These are phyloP conservation scores for Boulengeromyrus knoepffleri DNA, from an alignment of 2,113 vertebrate species.

Conservation along the genomic window DNA sequence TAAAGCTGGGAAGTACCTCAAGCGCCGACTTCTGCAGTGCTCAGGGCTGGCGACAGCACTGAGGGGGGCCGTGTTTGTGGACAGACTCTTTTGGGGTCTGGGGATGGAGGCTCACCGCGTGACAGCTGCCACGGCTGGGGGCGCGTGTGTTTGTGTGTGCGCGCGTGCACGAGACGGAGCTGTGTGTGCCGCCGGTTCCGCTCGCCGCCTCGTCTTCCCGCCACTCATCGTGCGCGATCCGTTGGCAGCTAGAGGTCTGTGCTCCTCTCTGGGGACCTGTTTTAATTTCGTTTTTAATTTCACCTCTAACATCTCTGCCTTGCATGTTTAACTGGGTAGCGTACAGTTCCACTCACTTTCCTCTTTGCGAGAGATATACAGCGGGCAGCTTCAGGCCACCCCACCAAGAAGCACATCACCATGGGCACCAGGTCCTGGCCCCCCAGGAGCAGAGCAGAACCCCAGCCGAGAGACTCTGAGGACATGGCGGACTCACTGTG, in stretches of 20 bases:
- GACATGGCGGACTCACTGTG: neutral
- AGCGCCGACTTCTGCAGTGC: neutral
- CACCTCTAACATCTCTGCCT: slow-evolving; percentile 66
- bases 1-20: neutral
- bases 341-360: slow-evolving; percentile 69
- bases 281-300: slow-evolving; percentile 27
- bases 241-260: slow-evolving; percentile 89
- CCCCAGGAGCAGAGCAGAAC: slow-evolving; percentile 13
- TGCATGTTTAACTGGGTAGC: slow-evolving; percentile 93
- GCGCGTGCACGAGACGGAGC: slow-evolving; percentile 58
- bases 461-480: neutral
- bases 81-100: neutral
- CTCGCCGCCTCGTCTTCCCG: slow-evolving; percentile 74
- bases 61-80: neutral
- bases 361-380: slow-evolving; percentile 77
- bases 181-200: slow-evolving; percentile 76
- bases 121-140: slow-evolving; percentile 56
- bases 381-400: slow-evolving; percentile 69
- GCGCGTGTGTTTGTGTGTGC: neutral
- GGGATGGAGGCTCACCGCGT: slow-evolving; percentile 23
- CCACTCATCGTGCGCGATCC: slow-evolving; percentile 90
- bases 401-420: neutral
- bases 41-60: neutral
- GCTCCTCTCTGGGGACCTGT: slow-evolving; percentile 76
- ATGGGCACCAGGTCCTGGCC: neutral